phyloP scores from a whole-genome alignment of 2,888 invertebrate genomes.

The Yponomeuta sedellus region DNA sequence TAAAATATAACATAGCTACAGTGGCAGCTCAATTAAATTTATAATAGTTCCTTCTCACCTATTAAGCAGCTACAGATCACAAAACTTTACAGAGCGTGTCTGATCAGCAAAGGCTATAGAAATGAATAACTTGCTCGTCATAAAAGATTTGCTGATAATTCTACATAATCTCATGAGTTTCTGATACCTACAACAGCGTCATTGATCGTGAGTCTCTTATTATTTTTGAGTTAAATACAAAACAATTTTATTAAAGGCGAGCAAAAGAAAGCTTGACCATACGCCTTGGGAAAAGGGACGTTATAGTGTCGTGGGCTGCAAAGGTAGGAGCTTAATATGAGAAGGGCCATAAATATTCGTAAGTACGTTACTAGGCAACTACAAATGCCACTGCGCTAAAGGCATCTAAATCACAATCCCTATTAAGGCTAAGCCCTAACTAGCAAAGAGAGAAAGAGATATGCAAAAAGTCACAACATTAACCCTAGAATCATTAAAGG shows the following conservation, averaged over 20 bases:
- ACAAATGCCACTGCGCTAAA: constrained; percentile 51
- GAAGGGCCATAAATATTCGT: too few relatives aligned
- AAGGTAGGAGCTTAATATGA: background rate
- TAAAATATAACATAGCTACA: constrained; percentile 49
- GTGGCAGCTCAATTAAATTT: constrained; percentile 38
- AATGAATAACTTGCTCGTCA: too few relatives aligned
- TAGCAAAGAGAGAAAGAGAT: constrained; percentile 49
- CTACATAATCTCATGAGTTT: too few relatives aligned
- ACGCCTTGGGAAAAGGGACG: background rate
- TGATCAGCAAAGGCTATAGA: too few relatives aligned
- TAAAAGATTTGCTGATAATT: too few relatives aligned
- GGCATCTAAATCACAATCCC: constrained; percentile 70
- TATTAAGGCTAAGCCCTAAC: constrained; percentile 57
- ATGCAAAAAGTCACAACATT: constrained; percentile 64
- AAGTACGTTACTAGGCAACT: constrained; percentile 11
- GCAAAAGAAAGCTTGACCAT: too few relatives aligned
- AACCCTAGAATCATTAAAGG: constrained; percentile 1
- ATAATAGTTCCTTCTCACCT: constrained; percentile 7
- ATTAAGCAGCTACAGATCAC: too few relatives aligned
- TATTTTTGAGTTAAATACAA: too few relatives aligned
- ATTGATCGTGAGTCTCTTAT: too few relatives aligned
- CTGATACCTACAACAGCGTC: too few relatives aligned
- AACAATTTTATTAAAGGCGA: too few relatives aligned
- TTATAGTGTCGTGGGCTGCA: background rate
- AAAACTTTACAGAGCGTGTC: too few relatives aligned